Evolutionary conservation across 2,888 invertebrate genomes (phyloP).

Genomic region (Thelaira solivaga): DNA sequence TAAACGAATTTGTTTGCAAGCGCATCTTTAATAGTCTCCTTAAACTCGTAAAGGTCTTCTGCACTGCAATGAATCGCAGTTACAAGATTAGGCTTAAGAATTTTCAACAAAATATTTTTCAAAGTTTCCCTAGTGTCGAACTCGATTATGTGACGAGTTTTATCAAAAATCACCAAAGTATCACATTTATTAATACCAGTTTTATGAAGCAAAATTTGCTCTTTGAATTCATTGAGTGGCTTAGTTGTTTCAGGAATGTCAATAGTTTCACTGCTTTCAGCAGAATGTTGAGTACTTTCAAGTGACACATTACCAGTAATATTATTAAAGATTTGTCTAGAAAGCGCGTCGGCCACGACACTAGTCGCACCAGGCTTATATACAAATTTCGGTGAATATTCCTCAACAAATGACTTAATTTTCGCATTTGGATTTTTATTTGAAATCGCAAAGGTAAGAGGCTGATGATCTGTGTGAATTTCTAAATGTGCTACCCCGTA

Average conservation of each 20-base stretch:
- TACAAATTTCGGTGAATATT: background rate
- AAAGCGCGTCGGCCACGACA: background rate
- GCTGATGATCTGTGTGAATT: background rate
- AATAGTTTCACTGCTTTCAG: background rate
- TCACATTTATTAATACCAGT: background rate
- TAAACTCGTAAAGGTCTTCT: slow-evolving; percentile 30
- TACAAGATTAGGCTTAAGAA: slow-evolving; percentile 30
- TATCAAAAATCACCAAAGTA: background rate
- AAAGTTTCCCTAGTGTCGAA: slow-evolving; percentile 39
- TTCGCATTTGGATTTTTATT: background rate
- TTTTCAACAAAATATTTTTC: slow-evolving; percentile 39
- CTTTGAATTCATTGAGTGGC: slow-evolving; percentile 20
- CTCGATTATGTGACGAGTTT: slow-evolving; percentile 31
- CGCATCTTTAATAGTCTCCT: slow-evolving; percentile 6
- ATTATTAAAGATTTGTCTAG: background rate
- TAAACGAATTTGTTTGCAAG: slow-evolving; percentile 24
- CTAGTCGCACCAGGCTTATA: background rate
- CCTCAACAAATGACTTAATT: background rate
- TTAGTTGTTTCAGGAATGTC: slow-evolving; percentile 6
- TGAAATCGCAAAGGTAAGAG: background rate
- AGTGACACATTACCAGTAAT: background rate
- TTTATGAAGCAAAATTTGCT: slow-evolving; percentile 14
- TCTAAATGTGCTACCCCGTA: background rate
- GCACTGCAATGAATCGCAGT: slow-evolving; percentile 44
- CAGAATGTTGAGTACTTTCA: background rate